A percentile compares a stretch with the other conserved stretches of the same genome.
Evolutionary conservation across 1,140 invertebrate species (phyloP).

Genomic region (Triops longicaudatus): DNA sequence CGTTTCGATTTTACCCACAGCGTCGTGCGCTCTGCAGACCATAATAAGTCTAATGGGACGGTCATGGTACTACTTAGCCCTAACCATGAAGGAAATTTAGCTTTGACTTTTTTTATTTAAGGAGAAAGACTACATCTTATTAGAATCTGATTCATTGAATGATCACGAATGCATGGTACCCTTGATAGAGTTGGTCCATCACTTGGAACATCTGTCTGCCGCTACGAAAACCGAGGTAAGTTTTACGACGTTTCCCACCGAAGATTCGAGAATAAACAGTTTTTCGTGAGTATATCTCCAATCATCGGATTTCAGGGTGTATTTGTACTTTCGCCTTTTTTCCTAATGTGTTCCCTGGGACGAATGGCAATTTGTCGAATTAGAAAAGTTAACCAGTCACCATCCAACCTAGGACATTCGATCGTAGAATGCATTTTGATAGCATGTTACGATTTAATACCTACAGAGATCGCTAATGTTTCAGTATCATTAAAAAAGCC

Average conservation of each 20-base stretch:
- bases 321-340: no score
- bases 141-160: slow-evolving; percentile 17
- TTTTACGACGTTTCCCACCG: neutral
- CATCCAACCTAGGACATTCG: no score
- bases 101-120: neutral
- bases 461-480: no score
- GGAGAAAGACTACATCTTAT: slow-evolving; percentile 3
- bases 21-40: neutral
- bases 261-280: no score
- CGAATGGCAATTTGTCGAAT: no score
- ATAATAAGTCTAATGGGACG: neutral
- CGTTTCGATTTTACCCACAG: slow-evolving; percentile 25
- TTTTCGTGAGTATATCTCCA: no score
- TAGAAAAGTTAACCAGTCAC: no score
- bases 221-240: neutral
- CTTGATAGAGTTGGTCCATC: slow-evolving; percentile 16
- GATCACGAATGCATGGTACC: slow-evolving; percentile 22
- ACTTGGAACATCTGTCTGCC: neutral
- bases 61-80: neutral
- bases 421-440: no score
- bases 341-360: no score
- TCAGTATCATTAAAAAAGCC: no score
- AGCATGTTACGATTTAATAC: no score
- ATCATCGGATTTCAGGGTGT: no score
- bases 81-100: neutral